A percentile compares a stretch with the other conserved stretches of the same genome.
Evolutionary conservation across 2,888 invertebrate species (phyloP).

Genomic region (Phyllotreta striolata): DNA sequence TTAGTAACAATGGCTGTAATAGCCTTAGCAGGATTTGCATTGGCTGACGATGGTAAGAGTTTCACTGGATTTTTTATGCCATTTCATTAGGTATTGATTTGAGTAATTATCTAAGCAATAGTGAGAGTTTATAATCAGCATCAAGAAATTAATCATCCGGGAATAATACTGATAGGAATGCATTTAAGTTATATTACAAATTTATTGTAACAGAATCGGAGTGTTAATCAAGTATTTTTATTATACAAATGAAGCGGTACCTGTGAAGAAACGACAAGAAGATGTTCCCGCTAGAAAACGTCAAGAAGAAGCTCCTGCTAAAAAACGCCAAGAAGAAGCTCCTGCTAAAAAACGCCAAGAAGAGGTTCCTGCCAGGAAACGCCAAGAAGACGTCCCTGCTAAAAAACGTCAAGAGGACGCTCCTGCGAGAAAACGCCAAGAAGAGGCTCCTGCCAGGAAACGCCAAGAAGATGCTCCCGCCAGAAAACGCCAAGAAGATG

Average conservation of each 20-base stretch:
- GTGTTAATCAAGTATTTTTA: too few species aligned
- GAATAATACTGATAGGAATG: too few species aligned
- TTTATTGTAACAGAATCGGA: too few species aligned
- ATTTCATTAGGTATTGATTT: too few species aligned
- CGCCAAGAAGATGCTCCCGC: not conserved
- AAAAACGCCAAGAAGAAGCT: not conserved
- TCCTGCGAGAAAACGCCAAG: not conserved
- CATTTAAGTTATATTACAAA: too few species aligned
- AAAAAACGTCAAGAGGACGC: not conserved
- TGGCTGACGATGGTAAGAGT: constrained; percentile 6
- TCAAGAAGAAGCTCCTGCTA: not conserved
- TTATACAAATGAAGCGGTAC: not conserved
- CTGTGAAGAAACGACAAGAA: not conserved
- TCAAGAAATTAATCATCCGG: too few species aligned
- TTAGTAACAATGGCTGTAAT: constrained; percentile 2
- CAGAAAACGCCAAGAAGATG: constrained; percentile 1
- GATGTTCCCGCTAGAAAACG: not conserved
- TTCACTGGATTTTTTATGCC: not conserved
- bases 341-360: not conserved
- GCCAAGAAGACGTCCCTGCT: not conserved
- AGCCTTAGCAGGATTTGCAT: constrained; percentile 1
- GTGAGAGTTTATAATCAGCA: too few species aligned
- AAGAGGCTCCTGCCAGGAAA: constrained; percentile 3
- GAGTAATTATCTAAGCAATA: too few species aligned
- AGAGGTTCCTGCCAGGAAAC: not conserved